A percentile compares a stretch with the other conserved stretches of the same genome.
Conservation (phyloP, 2,888 invertebrate genomes). For the Ctena decussata region DNA sequence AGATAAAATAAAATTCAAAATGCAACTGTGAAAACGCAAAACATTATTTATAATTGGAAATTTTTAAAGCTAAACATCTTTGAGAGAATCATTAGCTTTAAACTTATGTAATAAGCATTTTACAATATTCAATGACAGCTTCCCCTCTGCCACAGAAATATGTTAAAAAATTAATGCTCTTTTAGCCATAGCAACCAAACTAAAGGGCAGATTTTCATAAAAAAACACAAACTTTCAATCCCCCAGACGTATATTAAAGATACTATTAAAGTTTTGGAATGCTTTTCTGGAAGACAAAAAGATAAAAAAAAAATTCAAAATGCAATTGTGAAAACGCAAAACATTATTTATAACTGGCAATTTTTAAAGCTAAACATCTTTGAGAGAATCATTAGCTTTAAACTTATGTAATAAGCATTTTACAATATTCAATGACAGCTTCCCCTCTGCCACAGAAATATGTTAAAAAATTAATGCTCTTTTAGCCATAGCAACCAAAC, state of each 20-base stretch:
- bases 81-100: not conserved
- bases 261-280: not conserved
- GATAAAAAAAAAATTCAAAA: not conserved
- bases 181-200: too few relatives aligned
- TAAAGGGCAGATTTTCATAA: too few relatives aligned
- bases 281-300: not conserved
- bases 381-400: not conserved
- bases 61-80: not conserved
- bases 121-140: not conserved
- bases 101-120: too few relatives aligned
- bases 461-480: not conserved
- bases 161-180: not conserved
- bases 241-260: not conserved
- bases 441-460: not conserved
- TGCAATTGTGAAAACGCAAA: not conserved
- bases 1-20: not conserved
- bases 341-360: not conserved
- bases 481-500: too few relatives aligned
- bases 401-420: too few relatives aligned
- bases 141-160: not conserved
- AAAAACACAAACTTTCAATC: too few relatives aligned
- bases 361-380: not conserved
- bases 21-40: not conserved
- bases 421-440: not conserved
- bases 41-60: not conserved